Percentiles rank a stretch among this genome's conserved stretches.
These are phyloP conservation scores for Leptinotarsa haldemani DNA, from an alignment of 2,888 invertebrate genomes.

Conservation along the genomic window DNA sequence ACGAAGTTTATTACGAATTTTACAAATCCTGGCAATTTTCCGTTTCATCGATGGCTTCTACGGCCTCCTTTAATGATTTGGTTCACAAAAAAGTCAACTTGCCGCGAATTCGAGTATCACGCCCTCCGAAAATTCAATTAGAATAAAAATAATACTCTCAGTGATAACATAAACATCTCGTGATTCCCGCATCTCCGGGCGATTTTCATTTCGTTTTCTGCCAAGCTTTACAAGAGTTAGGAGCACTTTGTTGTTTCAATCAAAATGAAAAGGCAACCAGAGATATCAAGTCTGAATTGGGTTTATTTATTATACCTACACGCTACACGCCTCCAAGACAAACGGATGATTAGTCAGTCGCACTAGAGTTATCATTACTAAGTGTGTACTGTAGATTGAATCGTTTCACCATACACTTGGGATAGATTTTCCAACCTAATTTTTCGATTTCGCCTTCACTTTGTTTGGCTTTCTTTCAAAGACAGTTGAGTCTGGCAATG, in stretches of 20 bases:
- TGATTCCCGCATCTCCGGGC: neutral
- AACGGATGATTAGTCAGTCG: too few relatives aligned
- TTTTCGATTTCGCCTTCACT: too few relatives aligned
- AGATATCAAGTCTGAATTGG: neutral
- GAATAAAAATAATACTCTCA: neutral
- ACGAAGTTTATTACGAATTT: slow-evolving; percentile 1
- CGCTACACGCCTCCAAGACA: too few relatives aligned
- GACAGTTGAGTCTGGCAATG: too few relatives aligned
- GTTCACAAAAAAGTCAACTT: neutral
- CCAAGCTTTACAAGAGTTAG: neutral
- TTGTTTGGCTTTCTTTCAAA: too few relatives aligned
- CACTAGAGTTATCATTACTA: too few relatives aligned
- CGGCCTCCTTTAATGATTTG: neutral
- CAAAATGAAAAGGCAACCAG: neutral
- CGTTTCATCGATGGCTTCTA: neutral
- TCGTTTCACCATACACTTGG: too few relatives aligned
- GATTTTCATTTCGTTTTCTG: slow-evolving; percentile 11
- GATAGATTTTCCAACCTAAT: too few relatives aligned
- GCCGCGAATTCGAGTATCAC: neutral
- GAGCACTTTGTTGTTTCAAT: neutral
- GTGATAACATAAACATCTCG: neutral
- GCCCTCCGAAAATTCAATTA: neutral
- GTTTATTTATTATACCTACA: too few relatives aligned
- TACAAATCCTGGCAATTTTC: slow-evolving; percentile 5
- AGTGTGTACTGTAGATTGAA: too few relatives aligned